Evolutionary conservation across 2,888 invertebrate species (phyloP), one percentile per base, ranked within the genome.

Genomic region (Platycheirus albimanus): DNA sequence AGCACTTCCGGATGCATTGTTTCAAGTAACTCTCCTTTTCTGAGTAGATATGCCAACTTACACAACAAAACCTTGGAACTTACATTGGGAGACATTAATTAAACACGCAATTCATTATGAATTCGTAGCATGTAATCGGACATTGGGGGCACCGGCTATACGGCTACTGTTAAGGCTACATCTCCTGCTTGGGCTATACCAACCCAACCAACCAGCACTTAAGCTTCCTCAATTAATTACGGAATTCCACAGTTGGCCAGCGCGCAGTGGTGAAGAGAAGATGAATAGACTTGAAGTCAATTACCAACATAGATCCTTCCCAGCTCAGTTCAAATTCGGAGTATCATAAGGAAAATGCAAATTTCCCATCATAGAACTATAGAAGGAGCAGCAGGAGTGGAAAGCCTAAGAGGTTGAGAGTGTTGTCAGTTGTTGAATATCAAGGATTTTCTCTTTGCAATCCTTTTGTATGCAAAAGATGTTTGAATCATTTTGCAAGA

Each of bases 81-180:
- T 28, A 45, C 61, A 61, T 28, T 41, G 64, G 67, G 93, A 58
- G 84, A 79, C 79, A 94, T 94, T 94, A 94, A 94, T 94, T 94
- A 94, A 94, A 94, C 93, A 93, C 93, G 93, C 94, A 94, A 94
- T 94, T 94, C 94, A 94, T 94, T 94, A 94, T 93, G 92, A 90
- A 86, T 86, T 85, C 86, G 74, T 76, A 78, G 84, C 85, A 85
- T 85, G 85, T 84, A 86, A 86, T 85, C 86, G 85, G 86, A 84
- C 85, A 83, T 85, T 75, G 85, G 84, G 85, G 78, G 83, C 49
- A 79, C 17, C 74, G 54, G 66, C 72, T 83, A 56, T 43, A n/a
- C n/a, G n/a, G n/a, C n/a, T n/a, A n/a, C n/a, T n/a, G n/a, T n/a
- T n/a, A n/a, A n/a, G n/a, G n/a, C n/a, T n/a, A n/a, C n/a, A n/a